Base-by-base conservation (phyloP, 1,140 invertebrate species). In the Drosophila chauvacae region DNA sequence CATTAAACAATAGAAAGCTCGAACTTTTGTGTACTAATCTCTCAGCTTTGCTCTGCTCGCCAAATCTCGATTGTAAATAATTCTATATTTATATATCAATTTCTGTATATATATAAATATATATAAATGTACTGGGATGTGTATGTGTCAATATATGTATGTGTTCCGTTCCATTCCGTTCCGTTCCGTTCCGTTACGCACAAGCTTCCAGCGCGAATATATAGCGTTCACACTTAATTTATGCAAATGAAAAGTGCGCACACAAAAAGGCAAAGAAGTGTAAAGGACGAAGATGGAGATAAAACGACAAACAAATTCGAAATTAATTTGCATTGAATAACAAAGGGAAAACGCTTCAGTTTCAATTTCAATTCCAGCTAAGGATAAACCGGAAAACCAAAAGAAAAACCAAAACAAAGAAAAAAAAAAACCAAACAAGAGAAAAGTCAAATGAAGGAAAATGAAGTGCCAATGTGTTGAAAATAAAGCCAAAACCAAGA, bases 381-480 rank as follows among this genome's bases (percentile, higher is more conserved):
- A 57, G 50, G 41, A 75, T 61, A 58, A 60, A 44, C 47, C 20
- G 37, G 47, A 28, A 53, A 77, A 61, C 55, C 30, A 20, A 33
- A 65, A 41, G 50, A 18, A 45, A 11, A 16, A 33, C 65, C 2
- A 53, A 71, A 26, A 53, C 4, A 58, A 72, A 70, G 42, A 13
- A 20, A 45, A 45, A n/a, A 13, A 20, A 2, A 18, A 45, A 45
- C 13, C 11, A 45, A 23, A 23, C 39, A 65, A 80, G 65, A 50
- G 60, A 48, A 60, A 73, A 66, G 35, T 47, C 50, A 60, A 72
- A 72, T 72, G 45, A 66, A 61, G 44, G 41, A 87, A 88, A 87
- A 88, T 88, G 77, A 88, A 88, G 84, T 87, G 84, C 55, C 78
- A 88, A 88, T 80, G 81, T 79, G 81, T 82, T 73, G 44, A 80